Base-by-base conservation (phyloP, 2,113 vertebrate species). In the Xyliphius kryptos region DNA sequence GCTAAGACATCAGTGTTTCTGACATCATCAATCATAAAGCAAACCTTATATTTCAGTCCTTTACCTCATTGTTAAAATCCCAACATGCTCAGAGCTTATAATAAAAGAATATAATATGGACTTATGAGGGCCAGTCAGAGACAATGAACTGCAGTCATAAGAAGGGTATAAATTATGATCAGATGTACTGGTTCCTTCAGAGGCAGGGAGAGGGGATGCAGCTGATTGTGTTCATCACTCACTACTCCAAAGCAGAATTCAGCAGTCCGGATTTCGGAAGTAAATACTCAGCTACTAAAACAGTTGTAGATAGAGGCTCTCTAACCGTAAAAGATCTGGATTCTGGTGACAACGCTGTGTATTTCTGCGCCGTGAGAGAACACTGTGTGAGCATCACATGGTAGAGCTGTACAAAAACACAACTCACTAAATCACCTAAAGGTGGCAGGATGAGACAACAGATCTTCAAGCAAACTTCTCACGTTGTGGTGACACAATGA, bases 121-220 rank as follows among this genome's bases (percentile, higher is more conserved):
- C 14, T 19, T 1, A 16, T 13, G 21, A 3, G 5, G 62, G 66
- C 5, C 32, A 64, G 52, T 47, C 67, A 20, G 74, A 56, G 38
- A 57, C 66, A 19, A 40, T 70, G 2, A 37, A 41, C 44, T 61
- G 65, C 11, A 36, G 11, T 46, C 65, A 67, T 9, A 60, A 12
- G 9, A 67, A 60, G 5, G 49, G 11, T 52, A 1, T 10, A 15
- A 3, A 1, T 41, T 59, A 74, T 12, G 6, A 43, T 13, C 65
- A 66, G 44, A 76, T 76, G 66, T 74, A 71, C 66, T 76, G 74
- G 71, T 76, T 21, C 50, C 61, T 44, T 13, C 71, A 74, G 54
- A 55, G 38, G n/a, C 64, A 46, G 22, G 71, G 68, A 46, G 19
- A 73, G 6, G 22, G 48, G 2, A 69, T 73, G 6, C 46, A 65